phyloP scores from a whole-genome alignment of 2,113 vertebrate species.

The Pseudorasbora parva region DNA sequence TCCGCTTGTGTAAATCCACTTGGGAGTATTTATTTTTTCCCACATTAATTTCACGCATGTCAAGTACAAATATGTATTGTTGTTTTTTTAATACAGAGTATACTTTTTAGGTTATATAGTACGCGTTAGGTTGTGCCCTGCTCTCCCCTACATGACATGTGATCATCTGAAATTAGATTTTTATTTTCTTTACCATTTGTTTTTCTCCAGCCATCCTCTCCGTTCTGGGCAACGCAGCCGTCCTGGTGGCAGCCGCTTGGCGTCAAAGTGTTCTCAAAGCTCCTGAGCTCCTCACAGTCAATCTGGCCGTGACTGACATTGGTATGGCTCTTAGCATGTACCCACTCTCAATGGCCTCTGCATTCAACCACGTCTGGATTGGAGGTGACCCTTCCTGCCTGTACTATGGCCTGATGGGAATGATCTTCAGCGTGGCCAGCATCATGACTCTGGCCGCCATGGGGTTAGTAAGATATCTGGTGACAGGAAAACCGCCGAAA shows the following conservation, averaged over 20 bases:
- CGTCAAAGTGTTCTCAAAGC: conserved; percentile 60
- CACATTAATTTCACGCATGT: too few species aligned
- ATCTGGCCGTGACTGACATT: conserved; percentile 69
- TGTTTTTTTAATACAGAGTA: too few species aligned
- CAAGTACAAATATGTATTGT: too few species aligned
- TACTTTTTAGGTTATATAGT: too few species aligned
- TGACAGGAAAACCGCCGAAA: conserved; percentile 61
- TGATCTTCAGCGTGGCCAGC: conserved; percentile 74
- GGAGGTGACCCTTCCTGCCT: conserved; percentile 66
- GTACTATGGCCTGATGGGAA: conserved; percentile 73
- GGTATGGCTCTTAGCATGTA: conserved; percentile 74
- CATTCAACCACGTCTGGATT: conserved; percentile 71
- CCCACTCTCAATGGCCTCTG: conserved; percentile 67
- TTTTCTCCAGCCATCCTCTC: conserved; percentile 62
- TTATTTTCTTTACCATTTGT: background rate
- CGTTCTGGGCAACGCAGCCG: conserved; percentile 62
- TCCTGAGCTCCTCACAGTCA: conserved; percentile 70
- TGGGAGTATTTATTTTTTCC: too few species aligned
- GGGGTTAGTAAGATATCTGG: conserved; percentile 68
- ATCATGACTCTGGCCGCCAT: conserved; percentile 69
- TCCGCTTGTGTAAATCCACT: too few species aligned
- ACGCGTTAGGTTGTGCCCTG: too few species aligned
- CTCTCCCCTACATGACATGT: background rate
- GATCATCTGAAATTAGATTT: background rate
- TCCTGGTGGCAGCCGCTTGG: conserved; percentile 56